Conservation (phyloP, 2,888 invertebrate genomes). For the Trissonchulus sp. region DNA sequence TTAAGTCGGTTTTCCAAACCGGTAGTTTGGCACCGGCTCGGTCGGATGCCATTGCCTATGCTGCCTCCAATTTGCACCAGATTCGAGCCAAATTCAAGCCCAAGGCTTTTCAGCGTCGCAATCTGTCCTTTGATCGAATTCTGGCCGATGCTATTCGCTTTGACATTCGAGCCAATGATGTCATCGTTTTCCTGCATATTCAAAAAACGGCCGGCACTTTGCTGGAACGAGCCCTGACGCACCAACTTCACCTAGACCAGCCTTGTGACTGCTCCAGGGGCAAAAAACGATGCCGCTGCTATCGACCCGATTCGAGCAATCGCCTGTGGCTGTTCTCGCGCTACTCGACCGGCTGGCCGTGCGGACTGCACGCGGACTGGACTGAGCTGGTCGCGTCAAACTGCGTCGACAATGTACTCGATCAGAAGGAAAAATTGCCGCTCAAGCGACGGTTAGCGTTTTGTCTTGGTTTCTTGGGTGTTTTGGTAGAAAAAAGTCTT, state of each 20-base stretch:
- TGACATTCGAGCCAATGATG: constrained; percentile 70
- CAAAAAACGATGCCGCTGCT: constrained; percentile 59
- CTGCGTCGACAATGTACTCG: constrained; percentile 83
- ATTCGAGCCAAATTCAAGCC: not conserved
- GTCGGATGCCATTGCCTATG: not conserved
- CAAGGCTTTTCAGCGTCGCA: not conserved
- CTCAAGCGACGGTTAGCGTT: not conserved
- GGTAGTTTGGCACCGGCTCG: too few relatives aligned
- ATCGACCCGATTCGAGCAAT: not conserved
- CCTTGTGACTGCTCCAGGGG: constrained; percentile 85
- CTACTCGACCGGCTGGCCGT: constrained; percentile 92
- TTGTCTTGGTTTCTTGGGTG: not conserved
- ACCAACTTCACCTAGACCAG: constrained; percentile 80
- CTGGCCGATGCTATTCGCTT: constrained; percentile 39
- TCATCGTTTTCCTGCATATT: constrained; percentile 94
- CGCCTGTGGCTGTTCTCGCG: constrained; percentile 89
- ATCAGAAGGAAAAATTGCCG: constrained; percentile 66
- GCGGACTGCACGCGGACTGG: constrained; percentile 84
- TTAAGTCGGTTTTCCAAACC: too few relatives aligned
- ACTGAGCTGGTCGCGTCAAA: constrained; percentile 73
- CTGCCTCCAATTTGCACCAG: not conserved
- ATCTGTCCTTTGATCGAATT: constrained; percentile 22
- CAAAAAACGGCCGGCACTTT: constrained; percentile 98
- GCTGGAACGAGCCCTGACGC: constrained; percentile 90
- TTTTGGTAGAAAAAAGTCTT: constrained; percentile 24